phyloP scores from a whole-genome alignment of 2,888 invertebrate genomes.

The Euproctis similis region DNA sequence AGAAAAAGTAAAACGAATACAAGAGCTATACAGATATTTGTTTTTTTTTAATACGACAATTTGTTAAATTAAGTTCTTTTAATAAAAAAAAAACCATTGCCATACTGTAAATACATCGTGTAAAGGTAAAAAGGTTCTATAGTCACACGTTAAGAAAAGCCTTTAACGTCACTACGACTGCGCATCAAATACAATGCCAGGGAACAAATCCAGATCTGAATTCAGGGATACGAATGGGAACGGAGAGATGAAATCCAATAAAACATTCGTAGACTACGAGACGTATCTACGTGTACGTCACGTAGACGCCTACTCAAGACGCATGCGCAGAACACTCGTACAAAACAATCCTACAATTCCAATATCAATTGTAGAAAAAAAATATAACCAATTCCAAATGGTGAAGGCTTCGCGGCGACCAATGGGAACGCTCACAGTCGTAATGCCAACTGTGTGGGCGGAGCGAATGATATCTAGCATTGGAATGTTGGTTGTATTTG shows the following conservation, averaged over 20 bases:
- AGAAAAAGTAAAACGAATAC: too few relatives aligned
- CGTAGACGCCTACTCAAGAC: conserved; percentile 59
- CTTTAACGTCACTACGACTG: too few relatives aligned
- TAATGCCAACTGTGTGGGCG: conserved; percentile 76
- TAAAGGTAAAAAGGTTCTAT: too few relatives aligned
- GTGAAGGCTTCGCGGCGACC: conserved; percentile 71
- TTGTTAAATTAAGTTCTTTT: too few relatives aligned
- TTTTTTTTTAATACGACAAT: too few relatives aligned
- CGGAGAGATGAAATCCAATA: conserved; percentile 56
- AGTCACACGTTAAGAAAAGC: too few relatives aligned
- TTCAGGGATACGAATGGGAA: conserved; percentile 26
- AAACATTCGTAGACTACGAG: conserved; percentile 63
- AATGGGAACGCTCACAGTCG: conserved; percentile 70
- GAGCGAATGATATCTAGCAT: conserved; percentile 76
- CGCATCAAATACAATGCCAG: conserved; percentile 45
- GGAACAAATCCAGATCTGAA: conserved; percentile 69
- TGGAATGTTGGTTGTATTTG: conserved; percentile 75
- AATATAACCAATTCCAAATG: conserved; percentile 74
- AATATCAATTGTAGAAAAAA: conserved; percentile 75
- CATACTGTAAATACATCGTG: too few relatives aligned
- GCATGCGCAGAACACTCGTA: conserved; percentile 61
- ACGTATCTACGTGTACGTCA: conserved; percentile 72
- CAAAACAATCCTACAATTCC: conserved; percentile 69
- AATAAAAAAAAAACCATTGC: too few relatives aligned
- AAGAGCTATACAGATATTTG: too few relatives aligned